These are phyloP conservation scores for Lasioglossum baleicum DNA, from an alignment of 1,140 invertebrate species.

Conservation along the genomic window DNA sequence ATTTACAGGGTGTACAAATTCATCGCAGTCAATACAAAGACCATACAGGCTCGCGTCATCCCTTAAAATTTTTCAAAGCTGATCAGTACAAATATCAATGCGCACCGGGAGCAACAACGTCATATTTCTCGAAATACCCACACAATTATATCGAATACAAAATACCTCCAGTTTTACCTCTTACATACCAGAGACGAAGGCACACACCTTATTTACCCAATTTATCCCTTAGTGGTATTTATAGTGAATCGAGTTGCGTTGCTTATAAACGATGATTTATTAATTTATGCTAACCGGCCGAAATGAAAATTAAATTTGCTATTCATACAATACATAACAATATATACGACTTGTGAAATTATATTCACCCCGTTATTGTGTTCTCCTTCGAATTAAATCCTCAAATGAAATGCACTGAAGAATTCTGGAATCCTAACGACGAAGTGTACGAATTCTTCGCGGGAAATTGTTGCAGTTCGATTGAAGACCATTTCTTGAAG, in stretches of 20 bases:
- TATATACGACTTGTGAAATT: no score
- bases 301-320: background rate
- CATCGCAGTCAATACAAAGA: constrained; percentile 82
- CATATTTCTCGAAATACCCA: constrained; percentile 75
- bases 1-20: constrained; percentile 79
- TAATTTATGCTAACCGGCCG: background rate
- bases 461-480: constrained; percentile 78
- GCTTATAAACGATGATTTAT: constrained; percentile 61
- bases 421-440: constrained; percentile 83
- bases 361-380: background rate
- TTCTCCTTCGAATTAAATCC: constrained; percentile 42
- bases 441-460: constrained; percentile 81
- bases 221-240: constrained; percentile 78
- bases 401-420: constrained; percentile 81
- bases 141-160: constrained; percentile 81
- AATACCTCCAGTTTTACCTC: constrained; percentile 79
- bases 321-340: no score
- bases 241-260: constrained; percentile 50
- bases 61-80: constrained; percentile 79
- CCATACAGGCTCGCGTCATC: constrained; percentile 78
- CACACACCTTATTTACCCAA: constrained; percentile 78
- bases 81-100: constrained; percentile 79
- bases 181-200: constrained; percentile 76
- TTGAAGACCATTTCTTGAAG: constrained; percentile 82
- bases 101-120: constrained; percentile 72